Base-by-base conservation (phyloP, 2,888 invertebrate genomes). In the Schrankia costaestrigalis region DNA sequence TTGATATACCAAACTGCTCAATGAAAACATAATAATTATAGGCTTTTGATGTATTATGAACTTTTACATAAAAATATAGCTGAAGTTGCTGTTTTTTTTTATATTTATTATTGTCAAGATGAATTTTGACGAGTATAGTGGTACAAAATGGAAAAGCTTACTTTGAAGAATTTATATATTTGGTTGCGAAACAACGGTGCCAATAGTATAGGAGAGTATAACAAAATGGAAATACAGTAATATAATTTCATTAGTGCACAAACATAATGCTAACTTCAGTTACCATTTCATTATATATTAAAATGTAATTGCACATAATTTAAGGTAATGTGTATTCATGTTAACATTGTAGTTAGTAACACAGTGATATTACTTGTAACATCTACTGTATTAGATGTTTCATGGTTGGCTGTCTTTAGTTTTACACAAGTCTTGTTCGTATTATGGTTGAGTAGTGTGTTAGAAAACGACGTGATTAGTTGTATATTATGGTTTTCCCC, bases 301-400 rank as follows among this genome's bases (percentile, higher is more conserved):
- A 66, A 62, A 60, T 56, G 62, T 64, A 65, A 57, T 22, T 18
- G 47, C 33, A 41, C 69, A 70, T 61, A 41, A 26, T 46, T 63
- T 56, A 56, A 53, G 49, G 50, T 45, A 50, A 58, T 58, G 39
- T 71, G 62, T 71, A 68, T 59, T 60, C 64, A 51, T 50, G 46
- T 56, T 59, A 42, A 51, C 41, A 51, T 41, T 44, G 63, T 74
- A 69, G 64, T 64, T 59, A 45, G 23, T 65, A 63, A 66, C 48
- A 52, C 76, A 76, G 83, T 82, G 82, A 82, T 82, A 81, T 81
- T 82, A 76, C 65, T 70, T 66, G 53, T 75, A 73, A 70, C 64
- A 49, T 52, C 52, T 55, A 31, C 41, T 47, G 37, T 40, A 30
- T n/a, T 40, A 57, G 53, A 43, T 43, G 41, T 56, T 50, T 55